phyloP scores from a whole-genome alignment of 2,888 invertebrate genomes.

The Eutolmus rufibarbis region DNA sequence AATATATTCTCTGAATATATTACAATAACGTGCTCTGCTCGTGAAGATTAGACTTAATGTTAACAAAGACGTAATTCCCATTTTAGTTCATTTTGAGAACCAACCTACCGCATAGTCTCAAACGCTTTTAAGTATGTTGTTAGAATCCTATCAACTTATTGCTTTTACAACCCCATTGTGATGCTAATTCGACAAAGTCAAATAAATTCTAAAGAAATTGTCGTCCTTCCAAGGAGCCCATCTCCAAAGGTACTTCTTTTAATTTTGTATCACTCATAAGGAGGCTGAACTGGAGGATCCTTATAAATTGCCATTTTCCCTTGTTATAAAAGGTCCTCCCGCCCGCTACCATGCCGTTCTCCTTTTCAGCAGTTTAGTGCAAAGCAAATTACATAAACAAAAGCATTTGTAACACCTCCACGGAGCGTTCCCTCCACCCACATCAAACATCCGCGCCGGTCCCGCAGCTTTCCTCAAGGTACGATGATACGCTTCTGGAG shows the following conservation, averaged over 20 bases:
- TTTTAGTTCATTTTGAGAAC: background rate
- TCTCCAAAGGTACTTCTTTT: background rate
- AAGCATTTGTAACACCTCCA: background rate
- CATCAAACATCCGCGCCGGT: background rate
- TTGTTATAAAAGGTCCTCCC: background rate
- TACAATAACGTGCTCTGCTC: no score
- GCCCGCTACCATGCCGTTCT: background rate
- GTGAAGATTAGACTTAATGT: no score
- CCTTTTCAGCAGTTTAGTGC: background rate
- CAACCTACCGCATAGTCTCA: background rate
- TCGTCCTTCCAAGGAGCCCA: background rate
- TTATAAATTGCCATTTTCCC: background rate
- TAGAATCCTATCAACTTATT: background rate
- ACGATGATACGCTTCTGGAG: background rate
- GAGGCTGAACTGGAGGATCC: background rate
- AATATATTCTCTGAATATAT: no score
- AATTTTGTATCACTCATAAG: background rate
- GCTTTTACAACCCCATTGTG: background rate
- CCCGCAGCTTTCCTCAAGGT: background rate
- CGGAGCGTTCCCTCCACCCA: background rate
- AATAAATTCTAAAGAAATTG: background rate
- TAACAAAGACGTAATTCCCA: background rate
- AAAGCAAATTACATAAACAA: conserved; percentile 21
- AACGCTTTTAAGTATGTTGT: background rate
- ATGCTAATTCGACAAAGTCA: background rate